Base-by-base conservation (phyloP, 2,888 invertebrate genomes). In the Drosophila suboccidentalis region DNA sequence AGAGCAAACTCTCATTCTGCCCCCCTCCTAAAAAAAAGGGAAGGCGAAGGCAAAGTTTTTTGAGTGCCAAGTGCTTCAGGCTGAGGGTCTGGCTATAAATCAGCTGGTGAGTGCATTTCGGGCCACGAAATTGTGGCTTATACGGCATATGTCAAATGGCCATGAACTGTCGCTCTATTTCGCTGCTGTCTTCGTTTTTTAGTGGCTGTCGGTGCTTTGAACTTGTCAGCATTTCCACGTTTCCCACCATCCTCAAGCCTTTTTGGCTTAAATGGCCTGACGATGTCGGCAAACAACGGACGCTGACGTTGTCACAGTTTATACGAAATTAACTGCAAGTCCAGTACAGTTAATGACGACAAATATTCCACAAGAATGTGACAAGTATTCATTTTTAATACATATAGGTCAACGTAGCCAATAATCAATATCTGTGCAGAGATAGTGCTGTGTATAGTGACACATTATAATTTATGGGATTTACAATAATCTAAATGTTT, bases 81-180 rank as follows among this genome's bases (percentile, higher is more conserved):
- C 46, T 15, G 22, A 29, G 54, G 65, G 39, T 53, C 29, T 43
- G 60, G 66, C 47, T 29, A 78, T 77, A 77, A 77, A 77, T 71
- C 78, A 75, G 64, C 50, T 54, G 70, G 59, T 50, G 61, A 63
- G 58, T 77, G 78, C 78, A 77, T 62, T 66, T 71, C 17, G 49
- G 62, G 70, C 29, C 58, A 38, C n/a, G 50, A 71, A 44, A 59
- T 1, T 26, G 26, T 26, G 26, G 43, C 59, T 62, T 77, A 66
- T 66, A 44, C 58, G 63, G 59, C 77, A 77, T 77, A 78, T 78
- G 78, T 50, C 61, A 74, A 54, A 74, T 74, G 77, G 71, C 77
- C 77, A 58, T 77, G 77, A 78, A 77, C 77, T 77, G 76, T 49
- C 70, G 70, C 19, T 77, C 70, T 55, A 74, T 53, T 73, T 61